phyloP scores from a whole-genome alignment of 2,797 vertebrate genomes.

The Brachymystax lenok region DNA sequence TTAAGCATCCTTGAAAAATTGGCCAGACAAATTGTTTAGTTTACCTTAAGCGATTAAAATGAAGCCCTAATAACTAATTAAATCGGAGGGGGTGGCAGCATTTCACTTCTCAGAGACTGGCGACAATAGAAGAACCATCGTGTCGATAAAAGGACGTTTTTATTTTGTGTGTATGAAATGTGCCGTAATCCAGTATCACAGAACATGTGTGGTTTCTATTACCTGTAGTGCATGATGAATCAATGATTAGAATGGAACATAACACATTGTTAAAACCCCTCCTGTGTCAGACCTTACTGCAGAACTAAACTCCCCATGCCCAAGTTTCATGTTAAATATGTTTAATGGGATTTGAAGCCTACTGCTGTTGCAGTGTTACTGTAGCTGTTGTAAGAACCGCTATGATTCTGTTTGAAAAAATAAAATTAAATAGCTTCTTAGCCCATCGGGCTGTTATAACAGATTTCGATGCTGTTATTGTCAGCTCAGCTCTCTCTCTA shows the following conservation, averaged over 20 bases:
- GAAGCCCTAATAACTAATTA: conserved; percentile 39
- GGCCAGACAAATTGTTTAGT: background rate
- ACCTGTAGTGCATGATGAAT: background rate
- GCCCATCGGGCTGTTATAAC: background rate
- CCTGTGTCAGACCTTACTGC: background rate
- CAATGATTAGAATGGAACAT: background rate
- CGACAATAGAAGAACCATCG: conserved; percentile 26
- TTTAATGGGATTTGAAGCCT: background rate
- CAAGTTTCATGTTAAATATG: background rate
- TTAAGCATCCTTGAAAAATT: background rate
- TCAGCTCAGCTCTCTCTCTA: background rate
- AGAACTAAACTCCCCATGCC: background rate
- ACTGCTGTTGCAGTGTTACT: background rate
- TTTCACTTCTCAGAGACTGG: conserved; percentile 14
- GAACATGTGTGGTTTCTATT: background rate
- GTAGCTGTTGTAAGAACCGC: background rate
- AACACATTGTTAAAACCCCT: background rate
- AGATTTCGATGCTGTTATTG: background rate
- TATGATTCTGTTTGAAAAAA: background rate
- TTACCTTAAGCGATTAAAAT: conserved; percentile 39
- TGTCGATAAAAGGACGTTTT: background rate
- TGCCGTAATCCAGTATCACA: background rate
- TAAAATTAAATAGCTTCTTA: background rate
- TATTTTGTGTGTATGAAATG: background rate
- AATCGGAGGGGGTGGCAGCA: conserved; percentile 35